A percentile compares a stretch with the other conserved stretches of the same genome.
Conservation (phyloP, 2,797 vertebrate species). For the Lepilemur ruficaudatus region DNA sequence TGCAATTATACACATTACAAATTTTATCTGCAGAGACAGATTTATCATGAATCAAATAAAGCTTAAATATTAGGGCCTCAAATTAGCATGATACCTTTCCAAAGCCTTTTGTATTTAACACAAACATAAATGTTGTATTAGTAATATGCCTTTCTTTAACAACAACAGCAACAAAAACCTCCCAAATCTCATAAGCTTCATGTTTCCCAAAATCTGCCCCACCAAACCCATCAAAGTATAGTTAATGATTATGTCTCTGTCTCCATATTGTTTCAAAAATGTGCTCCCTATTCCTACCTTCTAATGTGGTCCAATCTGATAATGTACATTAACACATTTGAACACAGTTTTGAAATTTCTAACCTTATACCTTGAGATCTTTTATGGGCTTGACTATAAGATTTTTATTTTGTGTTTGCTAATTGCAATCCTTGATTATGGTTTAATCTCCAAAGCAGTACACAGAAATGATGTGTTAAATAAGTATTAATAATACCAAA, state of each 20-base stretch:
- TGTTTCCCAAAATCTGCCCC: not conserved
- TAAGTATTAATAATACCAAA: not conserved
- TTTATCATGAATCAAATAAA: not conserved
- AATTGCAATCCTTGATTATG: not conserved
- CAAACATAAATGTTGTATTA: not conserved
- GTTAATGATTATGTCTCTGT: not conserved
- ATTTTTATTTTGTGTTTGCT: not conserved
- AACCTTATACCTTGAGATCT: not conserved
- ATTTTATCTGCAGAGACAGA: not conserved
- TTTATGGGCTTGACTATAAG: not conserved
- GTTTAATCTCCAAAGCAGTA: not conserved
- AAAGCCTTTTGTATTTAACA: not conserved
- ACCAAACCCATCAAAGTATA: not conserved
- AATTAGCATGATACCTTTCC: not conserved
- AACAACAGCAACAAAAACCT: not conserved
- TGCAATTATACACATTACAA: not conserved
- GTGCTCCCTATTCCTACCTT: not conserved
- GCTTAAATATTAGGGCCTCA: not conserved
- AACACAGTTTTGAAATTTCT: not conserved
- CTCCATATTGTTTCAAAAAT: not conserved
- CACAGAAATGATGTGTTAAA: not conserved
- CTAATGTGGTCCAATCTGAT: not conserved
- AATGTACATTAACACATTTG: not conserved
- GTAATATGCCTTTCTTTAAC: not conserved
- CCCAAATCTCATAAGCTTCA: not conserved